Conservation (phyloP, 1,140 invertebrate species). For the Tetranychus cinnabarinus region DNA sequence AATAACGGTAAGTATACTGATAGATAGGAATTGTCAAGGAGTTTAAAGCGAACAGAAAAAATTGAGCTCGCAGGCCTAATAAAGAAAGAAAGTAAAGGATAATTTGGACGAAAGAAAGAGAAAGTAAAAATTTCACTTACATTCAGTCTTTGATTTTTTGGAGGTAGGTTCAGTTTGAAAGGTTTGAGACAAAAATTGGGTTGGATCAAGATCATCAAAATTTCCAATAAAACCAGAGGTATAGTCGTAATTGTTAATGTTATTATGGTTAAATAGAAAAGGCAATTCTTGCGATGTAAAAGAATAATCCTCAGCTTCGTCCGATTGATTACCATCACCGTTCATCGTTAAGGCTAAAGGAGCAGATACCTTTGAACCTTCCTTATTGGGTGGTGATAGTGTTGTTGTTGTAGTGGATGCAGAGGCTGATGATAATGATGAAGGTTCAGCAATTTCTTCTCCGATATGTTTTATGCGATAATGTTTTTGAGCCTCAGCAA, state of each 20-base stretch:
- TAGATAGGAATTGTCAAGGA: background rate
- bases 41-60: background rate
- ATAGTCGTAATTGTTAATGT: background rate
- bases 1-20: background rate
- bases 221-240: background rate
- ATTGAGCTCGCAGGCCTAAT: background rate
- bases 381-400: no score
- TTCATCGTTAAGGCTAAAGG: no score
- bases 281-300: background rate
- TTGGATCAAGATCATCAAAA: background rate
- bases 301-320: background rate
- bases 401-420: no score
- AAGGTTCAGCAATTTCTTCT: background rate
- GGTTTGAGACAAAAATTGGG: background rate
- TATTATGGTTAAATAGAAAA: background rate
- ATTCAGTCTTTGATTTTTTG: background rate
- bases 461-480: slow-evolving; percentile 7
- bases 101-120: background rate
- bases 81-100: background rate
- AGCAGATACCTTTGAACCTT: no score
- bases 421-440: no score
- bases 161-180: background rate
- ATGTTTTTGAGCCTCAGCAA: slow-evolving; percentile 7
- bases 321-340: background rate
- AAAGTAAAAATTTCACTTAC: background rate